Evolutionary conservation across 2,888 invertebrate species (phyloP).

Genomic region (Pterobdella sp.): DNA sequence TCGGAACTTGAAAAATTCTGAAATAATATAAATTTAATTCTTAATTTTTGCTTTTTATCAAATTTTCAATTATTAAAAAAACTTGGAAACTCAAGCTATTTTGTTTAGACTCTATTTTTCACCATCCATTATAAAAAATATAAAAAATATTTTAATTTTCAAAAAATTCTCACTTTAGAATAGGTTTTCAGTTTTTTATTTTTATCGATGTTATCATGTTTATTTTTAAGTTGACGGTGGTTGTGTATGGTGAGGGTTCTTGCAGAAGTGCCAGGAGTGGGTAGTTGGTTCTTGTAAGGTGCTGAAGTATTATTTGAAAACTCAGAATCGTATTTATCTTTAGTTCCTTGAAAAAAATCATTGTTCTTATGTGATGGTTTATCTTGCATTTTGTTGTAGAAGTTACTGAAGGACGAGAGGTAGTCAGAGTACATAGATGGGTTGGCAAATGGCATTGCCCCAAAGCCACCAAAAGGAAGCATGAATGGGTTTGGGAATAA

Average conservation of each 20-base stretch:
- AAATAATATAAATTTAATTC: background rate
- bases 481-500: conserved; percentile 30
- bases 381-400: conserved; percentile 1
- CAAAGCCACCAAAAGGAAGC: conserved; percentile 32
- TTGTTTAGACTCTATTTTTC: background rate
- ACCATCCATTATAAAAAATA: background rate
- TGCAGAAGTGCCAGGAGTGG: conserved; percentile 28
- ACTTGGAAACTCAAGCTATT: background rate
- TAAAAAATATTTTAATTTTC: background rate
- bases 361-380: background rate
- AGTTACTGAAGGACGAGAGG: conserved; percentile 24
- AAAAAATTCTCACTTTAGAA: conserved; percentile 7
- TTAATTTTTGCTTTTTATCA: background rate
- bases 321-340: conserved; percentile 1
- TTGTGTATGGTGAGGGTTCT: conserved; percentile 29
- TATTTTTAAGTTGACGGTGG: conserved; percentile 19
- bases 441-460: conserved; percentile 16
- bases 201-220: conserved; percentile 14
- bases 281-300: background rate
- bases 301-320: conserved; percentile 8
- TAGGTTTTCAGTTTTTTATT: conserved; percentile 13
- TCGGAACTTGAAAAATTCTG: background rate
- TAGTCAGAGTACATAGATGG: conserved; percentile 26
- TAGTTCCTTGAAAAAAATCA: background rate
- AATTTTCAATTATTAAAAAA: too few relatives aligned